Conservation (phyloP, 2,888 invertebrate genomes). For the Patella pellucida region DNA sequence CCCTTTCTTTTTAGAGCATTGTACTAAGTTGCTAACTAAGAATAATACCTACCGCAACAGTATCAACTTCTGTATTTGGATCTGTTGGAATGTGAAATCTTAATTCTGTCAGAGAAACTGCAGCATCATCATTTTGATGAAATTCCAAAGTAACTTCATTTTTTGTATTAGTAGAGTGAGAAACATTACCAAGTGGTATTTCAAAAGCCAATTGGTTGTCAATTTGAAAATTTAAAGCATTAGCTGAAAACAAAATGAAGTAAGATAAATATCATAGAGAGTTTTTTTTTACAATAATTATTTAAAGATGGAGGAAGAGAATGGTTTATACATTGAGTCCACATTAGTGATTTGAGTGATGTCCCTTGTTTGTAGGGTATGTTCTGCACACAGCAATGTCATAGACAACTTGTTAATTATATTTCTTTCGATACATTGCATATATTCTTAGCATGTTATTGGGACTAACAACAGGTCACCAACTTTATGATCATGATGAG, state of each 20-base stretch:
- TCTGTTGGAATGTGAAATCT: constrained; percentile 93
- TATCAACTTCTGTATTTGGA: constrained; percentile 85
- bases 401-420: too few relatives aligned
- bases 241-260: constrained; percentile 49
- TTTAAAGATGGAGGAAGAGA: too few relatives aligned
- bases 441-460: too few relatives aligned
- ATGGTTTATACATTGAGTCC: too few relatives aligned
- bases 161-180: constrained; percentile 94
- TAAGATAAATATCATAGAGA: neutral
- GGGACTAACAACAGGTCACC: too few relatives aligned
- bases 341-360: too few relatives aligned
- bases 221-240: constrained; percentile 67
- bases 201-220: constrained; percentile 85
- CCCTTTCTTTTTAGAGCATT: too few relatives aligned
- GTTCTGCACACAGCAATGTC: too few relatives aligned
- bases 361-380: too few relatives aligned
- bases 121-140: constrained; percentile 98
- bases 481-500: too few relatives aligned
- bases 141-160: constrained; percentile 99
- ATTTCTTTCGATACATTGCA: too few relatives aligned
- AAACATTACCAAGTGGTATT: constrained; percentile 94
- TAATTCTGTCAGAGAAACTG: constrained; percentile 97
- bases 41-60: constrained; percentile 77
- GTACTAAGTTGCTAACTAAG: neutral
- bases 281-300: too few relatives aligned